Percentiles rank a stretch among this genome's conserved stretches.
Evolutionary conservation across 2,797 vertebrate species (phyloP).

Genomic region (Spinus pinus): DNA sequence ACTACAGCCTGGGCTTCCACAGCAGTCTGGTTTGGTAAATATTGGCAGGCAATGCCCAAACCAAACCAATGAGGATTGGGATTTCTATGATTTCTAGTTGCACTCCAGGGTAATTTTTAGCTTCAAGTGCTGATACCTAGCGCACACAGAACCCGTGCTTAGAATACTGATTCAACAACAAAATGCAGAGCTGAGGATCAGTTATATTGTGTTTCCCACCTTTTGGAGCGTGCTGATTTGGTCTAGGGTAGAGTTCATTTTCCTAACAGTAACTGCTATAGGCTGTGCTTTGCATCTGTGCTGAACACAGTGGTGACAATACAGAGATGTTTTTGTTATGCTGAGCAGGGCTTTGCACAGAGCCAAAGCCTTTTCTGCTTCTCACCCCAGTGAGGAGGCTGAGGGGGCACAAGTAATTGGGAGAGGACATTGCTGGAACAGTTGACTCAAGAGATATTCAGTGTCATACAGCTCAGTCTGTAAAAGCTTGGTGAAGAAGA

Average conservation of each 20-base stretch:
- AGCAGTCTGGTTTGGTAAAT: not conserved
- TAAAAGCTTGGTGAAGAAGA: not conserved
- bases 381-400: not conserved
- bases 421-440: not conserved
- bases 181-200: not conserved
- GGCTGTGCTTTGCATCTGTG: not conserved
- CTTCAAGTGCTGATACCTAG: not conserved
- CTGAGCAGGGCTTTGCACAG: not conserved
- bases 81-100: not conserved
- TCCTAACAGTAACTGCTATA: fast-evolving
- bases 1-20: fast-evolving
- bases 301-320: not conserved
- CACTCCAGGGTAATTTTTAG: not conserved
- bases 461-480: fast-evolving
- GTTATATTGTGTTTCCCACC: not conserved
- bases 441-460: not conserved
- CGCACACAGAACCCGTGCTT: not conserved
- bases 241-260: not conserved
- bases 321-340: fast-evolving
- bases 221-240: not conserved
- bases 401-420: not conserved
- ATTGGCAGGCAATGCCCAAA: not conserved
- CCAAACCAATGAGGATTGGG: not conserved
- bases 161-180: not conserved
- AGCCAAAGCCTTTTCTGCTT: not conserved